Base-by-base conservation (phyloP, 2,888 invertebrate genomes). In the Parnassius glacialis region DNA sequence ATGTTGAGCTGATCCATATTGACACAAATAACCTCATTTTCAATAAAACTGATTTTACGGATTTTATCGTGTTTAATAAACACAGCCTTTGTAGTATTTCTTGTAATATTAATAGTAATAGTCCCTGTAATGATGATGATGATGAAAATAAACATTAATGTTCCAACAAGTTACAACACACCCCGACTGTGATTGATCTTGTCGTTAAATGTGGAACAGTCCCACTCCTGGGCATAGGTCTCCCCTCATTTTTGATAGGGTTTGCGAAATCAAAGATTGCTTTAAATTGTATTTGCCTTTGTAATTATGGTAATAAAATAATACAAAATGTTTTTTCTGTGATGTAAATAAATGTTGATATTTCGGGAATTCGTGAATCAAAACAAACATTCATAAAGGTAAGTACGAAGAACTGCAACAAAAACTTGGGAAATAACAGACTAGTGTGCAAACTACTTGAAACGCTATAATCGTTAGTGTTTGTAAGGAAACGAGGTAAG, bases 11-110 rank as follows among this genome's bases (percentile, higher is more conserved):
- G 69, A 72, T 79, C 75, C 66, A 69, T 85, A 82, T 85, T 83
- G 84, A 84, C 83, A 82, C 79, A 83, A 80, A 78, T 79, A 71
- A 74, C 80, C 82, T 74, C 77, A 83, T 84, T 85, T 85, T 84
- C 7, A 34, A 34, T 34, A 34, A 34, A 34, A 34, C 34, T 34
- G 34, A 34, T 34, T 34, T 34, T 7, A 34, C 7, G 34, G 34
- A 34, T 34, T 25, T 25, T 25, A 25, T 25, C 25, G 7, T 34
- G 34, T 34, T 34, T 7, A 34, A 34, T 34, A 7, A 34, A 34
- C 34, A 34, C 34, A 34, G 34, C 7, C 7, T 34, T 34, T 34
- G 34, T 34, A 34, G n/a, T n/a, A n/a, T n/a, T n/a, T n/a, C n/a
- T n/a, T n/a, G n/a, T n/a, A n/a, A n/a, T n/a, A n/a, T n/a, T n/a